Evolutionary conservation across 2,888 invertebrate species (phyloP), one percentile per base, ranked within the genome.

Genomic region (Agrenia bidenticulata): DNA sequence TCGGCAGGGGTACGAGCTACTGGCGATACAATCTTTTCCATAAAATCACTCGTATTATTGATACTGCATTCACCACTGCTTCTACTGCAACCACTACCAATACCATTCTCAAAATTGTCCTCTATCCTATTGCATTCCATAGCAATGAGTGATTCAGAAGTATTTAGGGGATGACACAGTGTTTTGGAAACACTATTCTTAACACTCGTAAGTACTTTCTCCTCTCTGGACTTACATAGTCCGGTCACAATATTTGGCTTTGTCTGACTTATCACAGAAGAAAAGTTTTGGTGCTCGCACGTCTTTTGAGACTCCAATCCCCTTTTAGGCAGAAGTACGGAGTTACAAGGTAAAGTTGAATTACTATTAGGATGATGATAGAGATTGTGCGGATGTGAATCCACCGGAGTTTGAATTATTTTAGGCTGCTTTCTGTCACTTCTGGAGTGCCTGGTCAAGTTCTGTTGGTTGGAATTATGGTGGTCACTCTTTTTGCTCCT

Each of bases 51-150:
- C 37, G 65, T 66, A 41, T 64, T 64, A 41, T 54, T 64, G 39
- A 53, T 56, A 32, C 41, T 69, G 45, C 57, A 54, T 63, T 65
- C 62, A 27, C 67, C 60, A 61, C 64, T 61, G 42, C 56, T 71
- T 21, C 57, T 49, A 42, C 60, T 53, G 64, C 58, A 62, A 17
- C 67, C 69, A 64, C 67, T 68, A 26, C 69, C 70, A 41, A 66
- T 66, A 41, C 62, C 68, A 63, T 72, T 72, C 60, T 72, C 71
- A 62, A 72, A 72, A 64, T 68, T 66, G 59, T 72, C 74, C 37
- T 75, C 74, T 7, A 74, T 60, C 42, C 68, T 64, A 61, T 74
- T 74, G 60, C 67, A 71, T 60, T 75, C 75, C 75, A 75, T 75
- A 61, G 66, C 19, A 63, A 64, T 69, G 65, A 64, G 62, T 64